These are phyloP conservation scores for Grus americana DNA, from an alignment of 2,113 vertebrate species.

Conservation along the genomic window DNA sequence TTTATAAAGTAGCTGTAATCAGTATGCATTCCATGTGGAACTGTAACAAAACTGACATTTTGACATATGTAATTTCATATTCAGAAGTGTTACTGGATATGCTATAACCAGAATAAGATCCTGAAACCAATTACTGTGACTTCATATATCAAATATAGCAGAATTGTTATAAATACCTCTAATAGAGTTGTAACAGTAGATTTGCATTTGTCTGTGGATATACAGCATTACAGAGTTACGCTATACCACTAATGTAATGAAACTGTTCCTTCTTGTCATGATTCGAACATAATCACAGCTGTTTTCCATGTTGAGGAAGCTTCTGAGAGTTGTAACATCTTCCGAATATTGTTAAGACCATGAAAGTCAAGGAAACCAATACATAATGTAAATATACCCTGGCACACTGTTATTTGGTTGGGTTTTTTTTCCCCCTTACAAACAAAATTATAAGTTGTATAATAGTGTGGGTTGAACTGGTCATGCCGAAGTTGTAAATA, in stretches of 20 bases:
- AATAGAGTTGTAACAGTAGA: slow-evolving; percentile 73
- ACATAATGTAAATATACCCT: background rate
- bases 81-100: slow-evolving; percentile 70
- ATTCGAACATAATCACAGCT: slow-evolving; percentile 5
- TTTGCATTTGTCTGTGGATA: slow-evolving; percentile 67
- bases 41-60: slow-evolving; percentile 74
- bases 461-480: background rate
- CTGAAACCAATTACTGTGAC: slow-evolving; percentile 82
- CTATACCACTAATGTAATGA: background rate
- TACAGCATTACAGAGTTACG: background rate
- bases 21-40: slow-evolving; percentile 73
- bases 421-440: background rate
- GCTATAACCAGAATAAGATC: slow-evolving; percentile 73
- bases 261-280: background rate
- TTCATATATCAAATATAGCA: slow-evolving; percentile 81
- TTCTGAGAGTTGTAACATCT: background rate
- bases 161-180: slow-evolving; percentile 74
- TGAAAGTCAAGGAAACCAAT: background rate
- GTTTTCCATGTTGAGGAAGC: background rate
- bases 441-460: background rate
- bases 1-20: slow-evolving; percentile 74
- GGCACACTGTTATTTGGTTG: background rate
- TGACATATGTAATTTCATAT: slow-evolving; percentile 81
- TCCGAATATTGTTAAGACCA: background rate
- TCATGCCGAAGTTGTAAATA: background rate